Evolutionary conservation across 2,797 vertebrate genomes (phyloP), one percentile per base, ranked within the genome.

Genomic region (Sebastiscus albofasciatus): DNA sequence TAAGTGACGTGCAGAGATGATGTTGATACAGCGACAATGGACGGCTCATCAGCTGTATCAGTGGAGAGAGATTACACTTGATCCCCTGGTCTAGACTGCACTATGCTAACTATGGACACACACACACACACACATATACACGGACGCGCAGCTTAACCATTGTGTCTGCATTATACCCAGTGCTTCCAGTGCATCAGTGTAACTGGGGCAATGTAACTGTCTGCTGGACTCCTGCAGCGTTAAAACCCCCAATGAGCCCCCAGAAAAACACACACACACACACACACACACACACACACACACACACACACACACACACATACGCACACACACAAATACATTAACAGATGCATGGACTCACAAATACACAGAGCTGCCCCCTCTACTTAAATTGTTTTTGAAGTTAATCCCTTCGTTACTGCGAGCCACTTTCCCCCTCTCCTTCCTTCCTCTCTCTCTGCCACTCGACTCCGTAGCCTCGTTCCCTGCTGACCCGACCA

Each of bases 31-130:
- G 70, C 7, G 78, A 84, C 67, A 52, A 77, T 27, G 72, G 42
- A 87, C 72, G 52, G 80, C 79, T 86, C 86, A 93, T 94, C 90
- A 91, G 87, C 84, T 82, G 84, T 94, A 92, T 93, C 92, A 88
- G 81, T 88, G 81, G 49, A 80, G 72, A 66, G 90, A 92, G 93
- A 93, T 94, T 95, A 93, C 67, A 73, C 80, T 87, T 93, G 89
- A 93, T 94, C 93, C 93, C 72, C 72, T 70, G 84, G 93, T 94
- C 94, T 93, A 93, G 92, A 93, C 93, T 89, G 90, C 66, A 83
- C 77, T 82, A 75, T 90, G 87, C 84, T 79, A 88, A 89, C 90
- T 80, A 77, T 80, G 77, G 67, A 77, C 60, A 34, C 77, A 67
- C 80, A 69, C 76, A 67, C 68, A 79, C 72, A 72, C 80, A 65